Evolutionary conservation across 2,797 vertebrate genomes (phyloP), one percentile per base, ranked within the genome.

Genomic region (Gymnothorax javanicus): DNA sequence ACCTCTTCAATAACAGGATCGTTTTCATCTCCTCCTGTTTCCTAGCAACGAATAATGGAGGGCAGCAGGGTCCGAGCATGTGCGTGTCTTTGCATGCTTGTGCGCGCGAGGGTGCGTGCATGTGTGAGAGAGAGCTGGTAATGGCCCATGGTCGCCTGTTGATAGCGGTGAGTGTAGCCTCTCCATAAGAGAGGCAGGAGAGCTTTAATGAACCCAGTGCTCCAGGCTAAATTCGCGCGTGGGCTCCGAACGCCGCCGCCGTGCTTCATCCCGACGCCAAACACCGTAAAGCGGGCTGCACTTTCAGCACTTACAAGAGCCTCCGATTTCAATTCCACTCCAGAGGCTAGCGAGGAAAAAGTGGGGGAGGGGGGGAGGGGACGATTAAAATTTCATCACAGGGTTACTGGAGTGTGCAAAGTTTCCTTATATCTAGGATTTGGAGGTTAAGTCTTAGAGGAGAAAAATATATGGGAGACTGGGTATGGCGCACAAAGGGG

Each of bases 11-110:
- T 69, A 56, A 64, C 54, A 85, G 43, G 69, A 69, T 43, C 83
- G 12, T 84, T 84, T 84, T 9, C 33, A 84, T 58, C 84, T 73
- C n/a, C 52, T n/a, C 11, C 64, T 25, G 84, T 85, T 85, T 64
- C 84, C 56, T 85, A 85, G 84, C 84, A 57, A 85, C 67, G 7
- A 15, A 25, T 50, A 27, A 11, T 17, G 54, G 60, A 25, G 33
- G n/a, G 69, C 67, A 75, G 43, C 84, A 57, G 84, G 84, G 15
- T 64, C 12, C 12, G 60, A 20, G 60, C 17, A 7, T 64, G 60
- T 64, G 60, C 15, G 60, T 64, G 60, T 23, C 11, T 11, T 0
- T 20, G 60, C 23, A 15, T n/a, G 64, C 2, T 20, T 9, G 64
- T 4, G 64, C 4, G 64, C 9, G 64, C 5, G n/a, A 7, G n/a